These are phyloP conservation scores for Rallus limicola DNA, from an alignment of 2,113 vertebrate genomes.

Conservation along the genomic window DNA sequence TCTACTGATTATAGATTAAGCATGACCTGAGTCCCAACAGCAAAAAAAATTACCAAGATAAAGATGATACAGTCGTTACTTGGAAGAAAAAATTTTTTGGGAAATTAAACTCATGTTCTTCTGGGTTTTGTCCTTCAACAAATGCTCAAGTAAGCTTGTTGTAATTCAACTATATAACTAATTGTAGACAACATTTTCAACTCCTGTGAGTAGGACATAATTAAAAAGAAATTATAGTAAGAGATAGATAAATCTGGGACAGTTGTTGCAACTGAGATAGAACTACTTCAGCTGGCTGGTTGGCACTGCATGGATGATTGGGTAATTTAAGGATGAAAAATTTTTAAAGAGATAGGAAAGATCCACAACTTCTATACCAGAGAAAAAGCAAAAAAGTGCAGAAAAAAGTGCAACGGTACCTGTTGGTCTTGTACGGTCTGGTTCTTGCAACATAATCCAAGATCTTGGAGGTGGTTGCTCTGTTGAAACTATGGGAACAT, in stretches of 20 bases:
- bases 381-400: background rate
- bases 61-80: background rate
- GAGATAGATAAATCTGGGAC: background rate
- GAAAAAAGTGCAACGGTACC: slow-evolving; percentile 52
- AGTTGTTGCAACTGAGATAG: background rate
- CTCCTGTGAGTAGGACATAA: background rate
- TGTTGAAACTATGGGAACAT: slow-evolving; percentile 82
- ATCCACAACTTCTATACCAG: background rate
- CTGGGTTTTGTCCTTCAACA: background rate
- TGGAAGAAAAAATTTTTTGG: background rate
- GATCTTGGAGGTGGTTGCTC: slow-evolving; percentile 95
- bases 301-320: background rate
- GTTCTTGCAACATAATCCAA: slow-evolving; percentile 95
- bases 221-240: slow-evolving; percentile 18
- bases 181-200: background rate
- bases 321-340: background rate
- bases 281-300: background rate
- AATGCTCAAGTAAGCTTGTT: background rate
- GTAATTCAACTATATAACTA: background rate
- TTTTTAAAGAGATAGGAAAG: background rate
- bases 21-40: background rate
- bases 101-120: background rate
- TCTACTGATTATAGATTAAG: background rate
- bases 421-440: slow-evolving; percentile 89
- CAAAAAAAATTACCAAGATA: background rate